Evolutionary conservation across 2,888 invertebrate species (phyloP).

Genomic region (Watsonalla binaria): DNA sequence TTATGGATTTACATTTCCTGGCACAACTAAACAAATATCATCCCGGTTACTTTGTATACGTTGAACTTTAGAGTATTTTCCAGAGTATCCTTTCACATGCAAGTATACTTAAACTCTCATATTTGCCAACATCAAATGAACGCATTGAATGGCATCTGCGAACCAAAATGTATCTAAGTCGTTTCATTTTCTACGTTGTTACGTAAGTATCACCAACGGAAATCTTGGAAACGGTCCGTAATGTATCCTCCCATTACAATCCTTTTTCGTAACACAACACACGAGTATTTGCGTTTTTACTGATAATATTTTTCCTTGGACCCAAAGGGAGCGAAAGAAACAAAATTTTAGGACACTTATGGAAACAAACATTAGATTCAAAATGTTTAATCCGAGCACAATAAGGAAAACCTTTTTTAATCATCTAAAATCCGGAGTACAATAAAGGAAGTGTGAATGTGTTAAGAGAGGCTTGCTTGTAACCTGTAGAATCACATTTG

Average conservation of each 20-base stretch:
- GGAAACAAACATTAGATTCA: no score
- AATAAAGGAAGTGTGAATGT: neutral
- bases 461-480: neutral
- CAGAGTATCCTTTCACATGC: neutral
- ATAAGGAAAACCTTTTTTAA: conserved; percentile 1
- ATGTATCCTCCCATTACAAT: neutral
- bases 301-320: no score
- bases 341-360: no score
- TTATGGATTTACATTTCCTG: conserved; percentile 41
- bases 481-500: neutral
- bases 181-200: neutral
- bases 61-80: neutral
- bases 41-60: conserved; percentile 9
- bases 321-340: no score
- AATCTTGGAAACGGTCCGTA: neutral
- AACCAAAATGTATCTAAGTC: neutral
- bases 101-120: neutral
- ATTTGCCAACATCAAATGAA: neutral
- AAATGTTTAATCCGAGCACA: neutral
- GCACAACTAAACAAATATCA: conserved; percentile 29
- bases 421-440: neutral
- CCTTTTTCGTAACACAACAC: neutral
- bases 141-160: neutral
- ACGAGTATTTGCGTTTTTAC: no score
- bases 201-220: neutral